Evolutionary conservation across 1,140 invertebrate genomes (phyloP).

Genomic region (Cyphomyrmex costatus): DNA sequence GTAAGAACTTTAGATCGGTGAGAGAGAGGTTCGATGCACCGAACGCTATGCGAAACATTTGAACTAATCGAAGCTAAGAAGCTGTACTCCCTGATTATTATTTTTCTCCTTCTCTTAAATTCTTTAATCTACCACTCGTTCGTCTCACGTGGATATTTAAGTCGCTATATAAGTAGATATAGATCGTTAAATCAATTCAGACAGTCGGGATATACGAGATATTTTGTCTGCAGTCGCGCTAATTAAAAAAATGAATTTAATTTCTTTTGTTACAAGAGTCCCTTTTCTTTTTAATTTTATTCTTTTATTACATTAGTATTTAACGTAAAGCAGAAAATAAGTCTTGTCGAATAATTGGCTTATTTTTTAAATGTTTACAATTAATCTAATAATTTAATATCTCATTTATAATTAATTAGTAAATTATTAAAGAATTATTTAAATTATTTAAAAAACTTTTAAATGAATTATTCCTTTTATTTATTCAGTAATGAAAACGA

Average conservation of each 20-base stretch:
- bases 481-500: neutral
- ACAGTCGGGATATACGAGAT: neutral
- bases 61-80: conserved; percentile 47
- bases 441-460: neutral
- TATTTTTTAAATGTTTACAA: neutral
- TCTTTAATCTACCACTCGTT: conserved; percentile 61
- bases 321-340: neutral
- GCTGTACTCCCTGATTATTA: conserved; percentile 39
- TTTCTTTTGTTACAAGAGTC: conserved; percentile 7
- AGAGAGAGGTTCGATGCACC: conserved; percentile 69
- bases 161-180: neutral
- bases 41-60: conserved; percentile 69
- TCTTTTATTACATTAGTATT: neutral
- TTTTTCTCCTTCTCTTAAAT: conserved; percentile 18
- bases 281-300: no score
- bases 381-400: neutral
- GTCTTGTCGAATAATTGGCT: neutral
- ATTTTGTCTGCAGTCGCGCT: neutral
- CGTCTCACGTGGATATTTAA: conserved; percentile 53
- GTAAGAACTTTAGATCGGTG: conserved; percentile 56
- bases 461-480: neutral
- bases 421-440: neutral
- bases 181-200: conserved; percentile 15
- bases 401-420: neutral
- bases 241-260: neutral